Conservation (phyloP, 2,113 vertebrate species). For the Gymnobelideus leadbeateri region DNA sequence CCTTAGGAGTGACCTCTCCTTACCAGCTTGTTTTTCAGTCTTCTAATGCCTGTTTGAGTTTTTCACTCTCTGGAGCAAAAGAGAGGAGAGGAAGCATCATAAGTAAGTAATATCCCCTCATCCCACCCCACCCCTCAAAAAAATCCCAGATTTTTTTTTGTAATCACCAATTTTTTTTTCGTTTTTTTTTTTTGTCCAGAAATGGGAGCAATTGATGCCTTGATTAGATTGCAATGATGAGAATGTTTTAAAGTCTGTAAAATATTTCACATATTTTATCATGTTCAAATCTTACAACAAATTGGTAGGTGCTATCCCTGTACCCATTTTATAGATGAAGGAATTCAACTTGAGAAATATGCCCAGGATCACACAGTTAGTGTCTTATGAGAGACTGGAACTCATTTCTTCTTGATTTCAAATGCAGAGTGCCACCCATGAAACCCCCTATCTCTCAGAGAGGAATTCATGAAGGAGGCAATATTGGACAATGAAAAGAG, state of each 20-base stretch:
- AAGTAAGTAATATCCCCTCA: neutral
- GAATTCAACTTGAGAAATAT: neutral
- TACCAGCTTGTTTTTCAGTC: conserved; percentile 76
- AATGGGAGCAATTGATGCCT: neutral
- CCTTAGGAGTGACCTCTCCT: conserved; percentile 57
- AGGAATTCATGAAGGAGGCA: neutral
- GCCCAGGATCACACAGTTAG: neutral
- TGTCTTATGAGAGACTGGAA: neutral
- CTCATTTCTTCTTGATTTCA: neutral
- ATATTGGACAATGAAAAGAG: neutral
- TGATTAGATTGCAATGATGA: neutral
- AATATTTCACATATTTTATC: neutral
- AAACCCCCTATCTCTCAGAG: neutral
- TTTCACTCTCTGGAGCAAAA: conserved; percentile 72
- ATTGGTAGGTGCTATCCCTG: neutral
- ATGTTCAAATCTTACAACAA: neutral
- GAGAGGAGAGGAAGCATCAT: conserved; percentile 19
- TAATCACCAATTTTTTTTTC: neutral
- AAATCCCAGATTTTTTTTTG: neutral
- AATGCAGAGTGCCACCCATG: neutral
- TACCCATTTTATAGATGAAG: neutral
- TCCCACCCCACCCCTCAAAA: neutral
- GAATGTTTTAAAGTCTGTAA: neutral
- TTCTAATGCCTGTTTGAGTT: conserved; percentile 73
- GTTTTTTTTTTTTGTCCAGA: neutral